Evolutionary conservation across 1,140 invertebrate species (phyloP).

Genomic region (Triops longicaudatus): DNA sequence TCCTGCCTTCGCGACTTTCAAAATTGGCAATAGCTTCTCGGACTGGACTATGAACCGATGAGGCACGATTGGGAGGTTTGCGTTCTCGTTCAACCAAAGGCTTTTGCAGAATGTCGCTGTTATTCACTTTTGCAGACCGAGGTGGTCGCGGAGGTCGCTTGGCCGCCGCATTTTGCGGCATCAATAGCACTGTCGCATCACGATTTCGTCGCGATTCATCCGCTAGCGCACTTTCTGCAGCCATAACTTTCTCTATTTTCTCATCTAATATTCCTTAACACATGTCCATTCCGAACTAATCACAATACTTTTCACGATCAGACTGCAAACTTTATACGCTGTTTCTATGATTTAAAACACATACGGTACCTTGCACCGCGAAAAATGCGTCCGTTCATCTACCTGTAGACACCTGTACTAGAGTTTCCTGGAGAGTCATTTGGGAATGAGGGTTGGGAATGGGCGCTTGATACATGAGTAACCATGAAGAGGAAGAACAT

Average conservation of each 20-base stretch:
- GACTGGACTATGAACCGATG: background rate
- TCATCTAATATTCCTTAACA: too few relatives aligned
- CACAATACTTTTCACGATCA: too few relatives aligned
- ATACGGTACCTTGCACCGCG: background rate
- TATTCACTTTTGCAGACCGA: background rate
- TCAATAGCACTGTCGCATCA: background rate
- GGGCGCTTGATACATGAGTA: background rate
- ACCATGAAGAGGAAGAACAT: conserved; percentile 8
- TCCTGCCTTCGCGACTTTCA: background rate
- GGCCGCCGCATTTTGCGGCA: background rate
- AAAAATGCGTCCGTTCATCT: conserved; percentile 12
- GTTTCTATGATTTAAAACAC: background rate
- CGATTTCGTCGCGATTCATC: background rate
- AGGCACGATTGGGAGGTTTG: background rate
- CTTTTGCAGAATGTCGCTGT: background rate
- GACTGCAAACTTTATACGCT: too few relatives aligned
- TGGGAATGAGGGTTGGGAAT: background rate
- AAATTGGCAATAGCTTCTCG: background rate
- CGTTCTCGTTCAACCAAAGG: background rate
- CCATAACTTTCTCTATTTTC: background rate
- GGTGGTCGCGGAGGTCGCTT: background rate
- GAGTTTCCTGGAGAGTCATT: background rate
- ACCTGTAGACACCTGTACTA: background rate
- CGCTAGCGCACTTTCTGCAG: background rate
- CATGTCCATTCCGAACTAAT: too few relatives aligned